Evolutionary conservation across 2,797 vertebrate genomes (phyloP), one percentile per base, ranked within the genome.

Genomic region (Calcarius lapponicus): DNA sequence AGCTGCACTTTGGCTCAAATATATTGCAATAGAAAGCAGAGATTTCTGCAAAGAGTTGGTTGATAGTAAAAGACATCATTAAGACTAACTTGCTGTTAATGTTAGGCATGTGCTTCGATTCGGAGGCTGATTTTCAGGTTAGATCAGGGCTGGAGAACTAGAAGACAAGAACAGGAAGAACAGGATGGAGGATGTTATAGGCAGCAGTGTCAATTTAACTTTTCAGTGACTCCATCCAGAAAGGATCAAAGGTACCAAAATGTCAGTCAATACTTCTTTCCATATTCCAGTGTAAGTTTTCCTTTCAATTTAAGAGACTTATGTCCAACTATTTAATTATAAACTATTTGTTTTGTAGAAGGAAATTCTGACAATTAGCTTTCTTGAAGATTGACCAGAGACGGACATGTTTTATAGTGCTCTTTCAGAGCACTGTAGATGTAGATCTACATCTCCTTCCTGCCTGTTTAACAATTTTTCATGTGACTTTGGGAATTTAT

Each of bases 91-190:
- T 64, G 6, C 9, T 83, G 18, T 21, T 73, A n/a, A 43, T 45
- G 2, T 32, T 38, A 74, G 32, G 11, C 21, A 40, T 19, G 7
- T 31, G 7, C 2, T 48, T 13, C 26, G 45, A 0, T 21, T 25
- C n/a, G 9, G 42, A 61, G 32, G 13, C 3, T 51, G 20, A 31
- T 47, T 43, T 67, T 25, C 40, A 36, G 3, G 1, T 56, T 56
- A 51, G 4, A 9, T 10, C 6, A 43, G 13, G 6, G 6, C 18
- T 69, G 18, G 10, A 81, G 40, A 62, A 28, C 2, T 53, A 11
- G 38, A 51, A 31, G 28, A 26, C 24, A 56, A n/a, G 20, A 56
- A 10, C 10, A 50, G 11, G 16, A 85, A 53, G 17, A 69, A n/a
- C 6, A 36, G 9, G 34, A 29, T 28, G 17, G 18, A 86, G 6